Evolutionary conservation across 2,888 invertebrate species (phyloP), one percentile per base, ranked within the genome.

Genomic region (Meloe dianella): DNA sequence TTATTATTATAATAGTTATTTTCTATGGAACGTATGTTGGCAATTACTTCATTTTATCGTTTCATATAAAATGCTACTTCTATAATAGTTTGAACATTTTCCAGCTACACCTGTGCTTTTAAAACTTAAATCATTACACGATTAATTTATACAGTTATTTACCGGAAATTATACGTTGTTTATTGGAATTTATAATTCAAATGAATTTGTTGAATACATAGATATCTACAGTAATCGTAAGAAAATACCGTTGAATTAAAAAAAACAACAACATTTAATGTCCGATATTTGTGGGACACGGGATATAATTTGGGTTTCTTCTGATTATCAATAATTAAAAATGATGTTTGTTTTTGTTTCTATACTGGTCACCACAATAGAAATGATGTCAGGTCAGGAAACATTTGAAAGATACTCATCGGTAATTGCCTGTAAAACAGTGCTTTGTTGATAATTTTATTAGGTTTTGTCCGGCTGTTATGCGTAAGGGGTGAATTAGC

Each of bases 401-500:
- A 17, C 12, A 22, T 22, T 51, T n/a, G n/a, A n/a, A n/a, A n/a
- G 47, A 47, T 47, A 47, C 22, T 22, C 12, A 51, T 51, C 20
- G 9, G 22, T 51, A 51, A 51, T 22, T 51, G 51, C 1, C 22
- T 10, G 9, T 51, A 51, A 51, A 51, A 51, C 51, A 51, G 3
- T 20, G 51, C 22, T 22, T 51, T 51, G 51, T 51, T 51, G 51
- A 22, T 51, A 51, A 51, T 51, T 51, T 51, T 20, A 51, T 51
- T 51, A 51, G 22, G 10, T n/a, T 51, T 38, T 51, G 20, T 51
- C 51, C 51, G 51, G 22, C 17, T 51, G 51, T 22, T 51, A 10
- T 51, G 22, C 17, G 22, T 8, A 17, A 22, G 58, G 30, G 58
- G 32, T 32, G 41, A 65, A 65, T 65, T 57, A 61, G 56, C 66